Base-by-base conservation (phyloP, 2,113 vertebrate species). In the Nesogale talazaci region DNA sequence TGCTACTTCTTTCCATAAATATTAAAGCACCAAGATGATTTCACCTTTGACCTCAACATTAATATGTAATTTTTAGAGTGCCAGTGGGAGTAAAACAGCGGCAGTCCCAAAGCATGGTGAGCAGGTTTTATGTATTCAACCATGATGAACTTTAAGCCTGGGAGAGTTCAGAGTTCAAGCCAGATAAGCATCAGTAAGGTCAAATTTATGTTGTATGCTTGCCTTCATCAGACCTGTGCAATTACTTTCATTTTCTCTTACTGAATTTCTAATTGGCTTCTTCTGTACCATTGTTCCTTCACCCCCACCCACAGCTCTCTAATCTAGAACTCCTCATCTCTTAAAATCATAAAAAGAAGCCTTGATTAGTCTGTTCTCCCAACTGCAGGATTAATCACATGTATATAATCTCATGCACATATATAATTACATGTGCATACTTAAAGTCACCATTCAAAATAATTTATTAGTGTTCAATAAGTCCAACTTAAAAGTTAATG, bases 361-460 rank as follows among this genome's bases (percentile, higher is more conserved):
- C 57, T 19, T 36, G 27, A 83, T 65, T 61, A 23, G 74, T 65
- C 8, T 23, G 3, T 61, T 65, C 25, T 83, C 69, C 34, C 12
- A 61, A n/a, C 63, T 93, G 31, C 29, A 74, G 22, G 23, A 88
- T 90, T 83, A 36, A 31, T 74, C 90, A 14, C 7, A 83, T 95
- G 85, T 88, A 40, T 59, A 27, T 74, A 81, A 78, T 40, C n/a
- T 36, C n/a, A 46, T 46, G 42, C 10, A 46, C 42, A 46, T 46
- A 52, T 52, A 52, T 83, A n/a, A 31, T 74, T 92, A 17, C 7
- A 80, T 52, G 46, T 52, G 1, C n/a, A 23, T 74, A 36, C 12
- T 85, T 86, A 89, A 88, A 89, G 88, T 91, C 42, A 84, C 56
- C 70, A 40, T 74, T 3, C 77, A 56, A 94, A 82, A 4, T 36